Evolutionary conservation across 1,140 invertebrate species (phyloP), one percentile per base, ranked within the genome.

Genomic region (Drosophila yakuba): DNA sequence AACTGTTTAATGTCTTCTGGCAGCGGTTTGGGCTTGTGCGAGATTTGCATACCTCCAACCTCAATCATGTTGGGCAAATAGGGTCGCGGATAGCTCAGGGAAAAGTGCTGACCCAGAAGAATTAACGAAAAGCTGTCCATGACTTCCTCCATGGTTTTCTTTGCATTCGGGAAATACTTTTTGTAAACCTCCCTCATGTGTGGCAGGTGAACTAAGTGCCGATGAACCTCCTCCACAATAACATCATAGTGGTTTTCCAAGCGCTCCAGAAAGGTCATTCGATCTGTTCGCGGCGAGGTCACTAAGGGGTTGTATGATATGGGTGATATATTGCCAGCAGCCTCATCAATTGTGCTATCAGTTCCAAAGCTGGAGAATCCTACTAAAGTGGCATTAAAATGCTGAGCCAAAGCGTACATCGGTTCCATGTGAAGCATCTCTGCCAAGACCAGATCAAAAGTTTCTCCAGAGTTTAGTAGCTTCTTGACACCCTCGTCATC

Each of bases 21-120:
- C 44, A 94, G 72, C 1, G 93, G 77, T 17, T 92, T 81, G 1
- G 88, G 58, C 10, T 74, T 84, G n/a, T 85, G 74, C 2, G 92
- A 75, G n/a, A 92, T 92, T 68, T 95, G 95, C 38, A 95, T 73
- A 0, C 94, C 94, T 0, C 94, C 95, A 12, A 95, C 88, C 66
- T 94, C 94, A 23, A 95, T 91, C 36, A 95, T 92, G 78, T 93
- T 94, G 2, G 94, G 93, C 2, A 94, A 55, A 36, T 93, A 85
- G 0, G 94, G 93, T n/a, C 93, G 89, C 0, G 94, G 92, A 20
- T 93, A 91, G 23, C 93, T 93, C 14, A 94, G 69, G 0, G 93
- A 83, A 44, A 93, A 93, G 74, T 95, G 93, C n/a, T 93, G 93
- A 51, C 95, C 95, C 5, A 94, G 74, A 41, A 95, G 81, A 10